phyloP scores from a whole-genome alignment of 2,113 vertebrate genomes.

The Lates calcarifer region DNA sequence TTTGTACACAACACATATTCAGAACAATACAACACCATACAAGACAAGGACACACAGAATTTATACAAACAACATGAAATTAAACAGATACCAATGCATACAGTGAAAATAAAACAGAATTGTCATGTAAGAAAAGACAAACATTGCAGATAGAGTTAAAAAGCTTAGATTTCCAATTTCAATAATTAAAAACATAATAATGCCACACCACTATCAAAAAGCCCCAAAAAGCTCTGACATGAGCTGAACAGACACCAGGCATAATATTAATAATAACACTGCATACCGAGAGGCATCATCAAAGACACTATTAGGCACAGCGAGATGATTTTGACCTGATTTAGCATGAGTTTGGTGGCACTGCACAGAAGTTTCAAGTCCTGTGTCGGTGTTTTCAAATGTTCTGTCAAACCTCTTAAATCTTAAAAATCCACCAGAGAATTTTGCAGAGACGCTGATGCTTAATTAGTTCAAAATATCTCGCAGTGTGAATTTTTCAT shows the following conservation, averaged over 20 bases:
- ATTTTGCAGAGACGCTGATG: conserved; percentile 30
- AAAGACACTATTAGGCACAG: conserved; percentile 58
- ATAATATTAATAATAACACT: conserved; percentile 50
- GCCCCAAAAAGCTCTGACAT: conserved; percentile 27
- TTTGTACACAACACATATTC: conserved; percentile 61
- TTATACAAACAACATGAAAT: conserved; percentile 45
- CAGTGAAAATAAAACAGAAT: conserved; percentile 12
- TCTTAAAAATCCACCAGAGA: conserved; percentile 25
- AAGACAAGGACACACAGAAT: conserved; percentile 58
- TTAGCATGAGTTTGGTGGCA: conserved; percentile 51
- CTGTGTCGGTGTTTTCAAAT: conserved; percentile 3
- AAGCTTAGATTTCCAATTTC: conserved; percentile 41
- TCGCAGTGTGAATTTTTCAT: conserved; percentile 41
- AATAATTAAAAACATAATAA: conserved; percentile 46
- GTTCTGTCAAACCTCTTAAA: conserved; percentile 34
- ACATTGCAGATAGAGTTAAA: conserved; percentile 20
- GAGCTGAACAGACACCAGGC: conserved; percentile 63
- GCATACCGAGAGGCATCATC: conserved; percentile 54
- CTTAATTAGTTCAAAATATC: conserved; percentile 65
- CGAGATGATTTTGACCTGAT: conserved; percentile 53
- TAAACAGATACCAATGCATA: conserved; percentile 52
- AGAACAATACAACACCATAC: conserved; percentile 68
- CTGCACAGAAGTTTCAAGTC: conserved; percentile 23
- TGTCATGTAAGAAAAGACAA: conserved; percentile 36
- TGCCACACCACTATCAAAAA: conserved; percentile 59